Evolutionary conservation across 2,888 invertebrate genomes (phyloP).

Genomic region (Clostera curtula): DNA sequence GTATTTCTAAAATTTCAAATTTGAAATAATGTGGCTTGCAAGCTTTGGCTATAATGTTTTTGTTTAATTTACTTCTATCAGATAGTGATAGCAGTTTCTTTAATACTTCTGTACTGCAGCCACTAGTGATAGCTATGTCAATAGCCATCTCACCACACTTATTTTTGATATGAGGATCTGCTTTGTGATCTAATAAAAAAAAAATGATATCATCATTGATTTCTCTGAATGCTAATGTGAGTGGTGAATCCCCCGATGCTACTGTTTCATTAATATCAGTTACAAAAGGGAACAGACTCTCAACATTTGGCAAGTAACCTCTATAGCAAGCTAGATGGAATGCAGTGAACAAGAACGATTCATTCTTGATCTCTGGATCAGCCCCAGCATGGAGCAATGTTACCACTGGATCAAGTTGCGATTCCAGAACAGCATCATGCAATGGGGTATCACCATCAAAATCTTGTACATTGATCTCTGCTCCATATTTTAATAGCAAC

Average conservation of each 20-base stretch:
- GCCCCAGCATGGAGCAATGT: slow-evolving; percentile 58
- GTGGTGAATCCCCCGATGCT: slow-evolving; percentile 45
- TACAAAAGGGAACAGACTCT: slow-evolving; percentile 45
- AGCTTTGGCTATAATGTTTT: slow-evolving; percentile 46
- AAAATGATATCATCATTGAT: slow-evolving; percentile 42
- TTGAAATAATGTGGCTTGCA: slow-evolving; percentile 63
- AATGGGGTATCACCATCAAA: slow-evolving; percentile 68
- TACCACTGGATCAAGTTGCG: slow-evolving; percentile 39
- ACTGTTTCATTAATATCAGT: slow-evolving; percentile 49
- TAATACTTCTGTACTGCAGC: slow-evolving; percentile 40
- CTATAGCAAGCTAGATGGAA: slow-evolving; percentile 63
- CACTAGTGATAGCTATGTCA: slow-evolving; percentile 46
- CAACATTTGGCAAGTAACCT: slow-evolving; percentile 44
- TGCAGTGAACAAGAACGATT: slow-evolving; percentile 53
- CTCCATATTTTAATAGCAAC: slow-evolving; percentile 52
- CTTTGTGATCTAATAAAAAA: slow-evolving; percentile 52
- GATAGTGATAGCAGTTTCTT: slow-evolving; percentile 43
- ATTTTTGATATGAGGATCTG: slow-evolving; percentile 54
- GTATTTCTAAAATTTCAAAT: slow-evolving; percentile 49
- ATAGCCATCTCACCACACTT: slow-evolving; percentile 42
- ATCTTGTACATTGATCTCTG: slow-evolving; percentile 57
- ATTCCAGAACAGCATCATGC: slow-evolving; percentile 54
- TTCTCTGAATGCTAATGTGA: slow-evolving; percentile 49
- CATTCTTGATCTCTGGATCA: slow-evolving; percentile 50
- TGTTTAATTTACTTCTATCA: slow-evolving; percentile 37